Evolutionary conservation across 2,888 invertebrate species (phyloP), one percentile per base, ranked within the genome.

Genomic region (Nasonia oneida): DNA sequence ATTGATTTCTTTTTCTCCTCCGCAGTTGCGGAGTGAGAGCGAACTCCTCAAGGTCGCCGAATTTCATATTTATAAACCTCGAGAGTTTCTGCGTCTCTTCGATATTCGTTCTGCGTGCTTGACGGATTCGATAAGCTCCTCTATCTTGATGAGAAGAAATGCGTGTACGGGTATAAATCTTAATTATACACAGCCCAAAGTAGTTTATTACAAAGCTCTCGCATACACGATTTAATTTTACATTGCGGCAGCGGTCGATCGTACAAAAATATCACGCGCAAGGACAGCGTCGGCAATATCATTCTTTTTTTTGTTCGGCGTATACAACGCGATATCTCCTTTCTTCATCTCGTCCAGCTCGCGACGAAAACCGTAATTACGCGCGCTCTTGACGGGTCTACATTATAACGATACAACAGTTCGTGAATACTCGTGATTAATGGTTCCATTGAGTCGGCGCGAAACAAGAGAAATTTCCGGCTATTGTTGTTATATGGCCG

Each of bases 391-490:
- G 18, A 14, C 15, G 6, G 42, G 4, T 42, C 47, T 42, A 42
- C 23, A 50, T 37, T 37, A 37, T 70, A 79, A 70, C 53, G 39
- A 57, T 71, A 57, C 42, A 47, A 81, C 64, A 39, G 57, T 77
- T 75, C 14, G 50, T 23, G 77, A 39, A 76, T 47, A n/a, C 47
- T 29, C 39, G 15, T 73, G 77, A 83, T 83, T 77, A 81, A 83
- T 80, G 71, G 39, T 73, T 73, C 61, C 61, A 83, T 86, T 80
- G 50, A 83, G 71, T 15, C 64, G 70, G 23, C 57, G 53, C 33
- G 57, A 86, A 79, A 79, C 42, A 33, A 64, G 76, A 84, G 57
- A 83, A 82, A 81, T 86, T 84, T 81, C 78, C 78, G 81, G 81
- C 82, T 84, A 86, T 82, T 84, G 84, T 84, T 57, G 57, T n/a